phyloP scores from a whole-genome alignment of 2,797 vertebrate genomes.

The Mus minutoides region DNA sequence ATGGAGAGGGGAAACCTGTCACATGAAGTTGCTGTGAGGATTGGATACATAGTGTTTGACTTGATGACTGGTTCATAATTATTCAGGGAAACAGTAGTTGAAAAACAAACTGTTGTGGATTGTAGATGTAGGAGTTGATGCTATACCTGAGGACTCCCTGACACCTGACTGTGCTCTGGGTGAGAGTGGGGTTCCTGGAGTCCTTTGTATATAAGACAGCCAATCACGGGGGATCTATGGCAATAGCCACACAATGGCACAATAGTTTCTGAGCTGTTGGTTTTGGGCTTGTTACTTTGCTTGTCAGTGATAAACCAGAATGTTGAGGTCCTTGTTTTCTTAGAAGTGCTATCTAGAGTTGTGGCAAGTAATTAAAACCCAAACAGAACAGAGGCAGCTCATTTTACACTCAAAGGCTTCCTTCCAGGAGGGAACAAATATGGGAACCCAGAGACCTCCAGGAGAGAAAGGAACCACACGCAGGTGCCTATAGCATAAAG shows the following conservation, averaged over 20 bases:
- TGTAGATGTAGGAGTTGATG: fast-evolving
- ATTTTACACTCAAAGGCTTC: background rate
- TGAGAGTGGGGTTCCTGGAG: background rate
- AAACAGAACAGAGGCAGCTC: background rate
- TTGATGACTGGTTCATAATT: background rate
- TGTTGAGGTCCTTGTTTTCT: background rate
- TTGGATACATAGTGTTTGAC: too few species aligned
- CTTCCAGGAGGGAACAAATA: background rate
- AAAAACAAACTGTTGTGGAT: background rate
- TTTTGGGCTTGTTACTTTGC: background rate
- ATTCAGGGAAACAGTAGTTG: background rate
- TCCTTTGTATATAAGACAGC: background rate
- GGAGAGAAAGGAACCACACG: background rate
- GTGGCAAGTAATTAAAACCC: background rate
- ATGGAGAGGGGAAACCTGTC: background rate
- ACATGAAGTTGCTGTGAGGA: background rate
- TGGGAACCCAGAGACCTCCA: background rate
- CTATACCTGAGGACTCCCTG: fast-evolving
- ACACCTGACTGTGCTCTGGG: background rate
- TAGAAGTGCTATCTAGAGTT: background rate
- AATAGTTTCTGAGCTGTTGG: fast-evolving
- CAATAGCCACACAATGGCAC: fast-evolving
- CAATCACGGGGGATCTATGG: background rate
- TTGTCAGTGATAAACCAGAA: background rate
- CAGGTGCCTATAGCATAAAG: background rate